phyloP scores from a whole-genome alignment of 2,113 vertebrate genomes.

The Oncorhynchus tshawytscha region DNA sequence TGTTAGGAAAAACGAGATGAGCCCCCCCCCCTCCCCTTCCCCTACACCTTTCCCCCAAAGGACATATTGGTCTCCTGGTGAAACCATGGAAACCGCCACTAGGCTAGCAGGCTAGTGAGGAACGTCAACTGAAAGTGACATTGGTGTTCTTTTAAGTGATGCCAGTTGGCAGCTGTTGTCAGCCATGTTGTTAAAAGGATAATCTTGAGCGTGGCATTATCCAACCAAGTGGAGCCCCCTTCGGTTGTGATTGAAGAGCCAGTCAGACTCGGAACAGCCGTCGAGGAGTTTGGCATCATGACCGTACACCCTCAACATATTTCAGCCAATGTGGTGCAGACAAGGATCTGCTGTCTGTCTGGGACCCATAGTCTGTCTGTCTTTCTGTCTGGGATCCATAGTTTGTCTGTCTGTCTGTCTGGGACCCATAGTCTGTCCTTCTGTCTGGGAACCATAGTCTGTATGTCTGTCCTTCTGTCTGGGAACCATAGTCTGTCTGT shows the following conservation, averaged over 20 bases:
- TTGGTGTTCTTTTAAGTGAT: constrained; percentile 24
- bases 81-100: background rate
- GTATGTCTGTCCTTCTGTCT: no score
- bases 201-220: background rate
- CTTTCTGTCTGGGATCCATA: background rate
- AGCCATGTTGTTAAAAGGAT: constrained; percentile 14
- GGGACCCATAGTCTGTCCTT: no score
- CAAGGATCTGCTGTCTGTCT: background rate
- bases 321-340: background rate
- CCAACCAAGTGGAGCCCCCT: background rate
- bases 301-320: background rate
- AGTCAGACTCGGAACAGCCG: background rate
- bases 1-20: background rate
- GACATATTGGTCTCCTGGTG: constrained; percentile 4
- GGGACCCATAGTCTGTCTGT: background rate
- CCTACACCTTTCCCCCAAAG: no score
- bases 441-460: no score
- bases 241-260: constrained; percentile 5
- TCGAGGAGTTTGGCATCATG: background rate
- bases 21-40: no score
- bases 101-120: background rate
- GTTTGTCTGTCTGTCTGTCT: no score
- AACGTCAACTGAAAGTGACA: constrained; percentile 21
- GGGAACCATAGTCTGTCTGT: no score
- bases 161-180: constrained; percentile 32